These are phyloP conservation scores for Dysidea cf. avara DNA, from an alignment of 37 sponge, comb jelly and placozoan genomes.

Conservation along the genomic window DNA sequence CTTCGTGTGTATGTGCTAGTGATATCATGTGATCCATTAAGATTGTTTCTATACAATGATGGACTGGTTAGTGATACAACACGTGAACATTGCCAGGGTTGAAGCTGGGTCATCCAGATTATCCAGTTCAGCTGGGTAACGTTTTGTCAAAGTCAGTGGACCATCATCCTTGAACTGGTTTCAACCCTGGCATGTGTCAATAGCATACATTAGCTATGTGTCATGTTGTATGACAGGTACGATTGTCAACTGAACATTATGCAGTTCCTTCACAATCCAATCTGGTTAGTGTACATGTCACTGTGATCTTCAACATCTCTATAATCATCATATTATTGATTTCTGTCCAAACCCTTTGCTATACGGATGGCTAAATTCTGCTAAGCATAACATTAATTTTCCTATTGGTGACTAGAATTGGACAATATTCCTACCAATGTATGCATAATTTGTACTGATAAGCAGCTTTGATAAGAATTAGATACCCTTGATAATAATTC, in stretches of 20 bases:
- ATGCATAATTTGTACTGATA: neutral
- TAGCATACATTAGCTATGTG: neutral
- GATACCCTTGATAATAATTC: neutral
- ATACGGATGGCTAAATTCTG: no score
- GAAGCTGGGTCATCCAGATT: no score
- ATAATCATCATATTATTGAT: no score
- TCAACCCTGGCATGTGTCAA: neutral
- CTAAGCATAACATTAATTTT: neutral
- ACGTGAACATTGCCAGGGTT: neutral
- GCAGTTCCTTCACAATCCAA: constrained; percentile 59
- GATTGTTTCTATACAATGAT: constrained; percentile 69
- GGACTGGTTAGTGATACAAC: constrained; percentile 56
- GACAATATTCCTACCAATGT: no score
- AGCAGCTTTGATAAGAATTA: neutral
- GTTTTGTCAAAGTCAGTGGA: no score
- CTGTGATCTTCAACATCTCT: no score
- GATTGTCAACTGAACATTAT: constrained; percentile 58
- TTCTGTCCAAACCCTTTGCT: no score
- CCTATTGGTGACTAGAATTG: neutral
- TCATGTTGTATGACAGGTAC: constrained; percentile 25
- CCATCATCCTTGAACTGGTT: no score
- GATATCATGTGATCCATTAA: constrained; percentile 74
- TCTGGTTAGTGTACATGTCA: constrained; percentile 47
- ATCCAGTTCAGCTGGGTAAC: no score
- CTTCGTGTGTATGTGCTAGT: constrained; percentile 83